A percentile compares a stretch with the other conserved stretches of the same genome.
phyloP scores from a whole-genome alignment of 2,113 vertebrate species.

The Microcebus griseorufus region DNA sequence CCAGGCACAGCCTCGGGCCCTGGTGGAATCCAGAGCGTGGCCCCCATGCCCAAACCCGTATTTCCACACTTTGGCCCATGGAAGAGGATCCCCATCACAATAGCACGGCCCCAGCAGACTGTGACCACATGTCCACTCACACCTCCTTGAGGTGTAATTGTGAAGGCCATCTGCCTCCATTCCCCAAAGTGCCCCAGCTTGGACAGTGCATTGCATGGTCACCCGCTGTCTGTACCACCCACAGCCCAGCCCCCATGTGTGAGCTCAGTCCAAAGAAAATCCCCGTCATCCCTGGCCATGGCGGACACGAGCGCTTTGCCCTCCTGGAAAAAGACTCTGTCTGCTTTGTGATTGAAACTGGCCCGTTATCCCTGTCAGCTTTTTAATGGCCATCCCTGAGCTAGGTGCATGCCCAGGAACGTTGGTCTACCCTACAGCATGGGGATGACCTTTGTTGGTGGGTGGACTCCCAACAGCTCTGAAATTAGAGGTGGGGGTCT shows the following conservation, averaged over 20 bases:
- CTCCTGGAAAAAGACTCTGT: background rate
- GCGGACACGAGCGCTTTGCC: background rate
- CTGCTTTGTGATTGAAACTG: background rate
- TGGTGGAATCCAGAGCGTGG: background rate
- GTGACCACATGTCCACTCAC: accelerated
- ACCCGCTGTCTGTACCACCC: no score
- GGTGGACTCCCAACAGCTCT: background rate
- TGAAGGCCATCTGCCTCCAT: background rate
- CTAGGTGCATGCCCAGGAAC: background rate
- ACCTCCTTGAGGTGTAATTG: background rate
- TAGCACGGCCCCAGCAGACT: background rate
- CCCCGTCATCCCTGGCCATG: accelerated
- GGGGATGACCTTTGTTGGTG: background rate
- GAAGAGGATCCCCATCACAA: background rate
- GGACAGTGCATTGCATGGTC: background rate
- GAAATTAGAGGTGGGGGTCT: background rate
- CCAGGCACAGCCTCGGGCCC: accelerated
- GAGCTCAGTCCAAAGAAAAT: background rate
- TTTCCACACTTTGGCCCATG: background rate
- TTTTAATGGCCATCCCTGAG: background rate
- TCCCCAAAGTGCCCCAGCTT: no score
- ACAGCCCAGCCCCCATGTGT: background rate
- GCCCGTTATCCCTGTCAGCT: background rate
- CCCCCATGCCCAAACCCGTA: background rate
- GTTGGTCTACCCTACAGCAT: accelerated